Percentiles rank a stretch among this genome's conserved stretches.
Conservation (phyloP, 2,888 invertebrate genomes). For the Sesamia inferens region DNA sequence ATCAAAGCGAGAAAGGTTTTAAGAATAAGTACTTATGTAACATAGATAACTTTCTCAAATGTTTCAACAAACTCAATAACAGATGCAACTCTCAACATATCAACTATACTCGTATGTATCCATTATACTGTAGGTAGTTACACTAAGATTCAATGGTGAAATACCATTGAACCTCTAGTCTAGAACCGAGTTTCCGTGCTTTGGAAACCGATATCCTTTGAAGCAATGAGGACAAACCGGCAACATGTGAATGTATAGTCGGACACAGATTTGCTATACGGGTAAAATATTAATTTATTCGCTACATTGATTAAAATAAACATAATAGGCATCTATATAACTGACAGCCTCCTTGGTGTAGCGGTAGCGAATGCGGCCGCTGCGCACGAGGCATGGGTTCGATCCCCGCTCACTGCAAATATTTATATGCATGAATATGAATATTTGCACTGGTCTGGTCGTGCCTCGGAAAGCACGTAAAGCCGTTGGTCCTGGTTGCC, state of each 20-base stretch:
- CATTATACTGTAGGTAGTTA: conserved; percentile 18
- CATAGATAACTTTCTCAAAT: not conserved
- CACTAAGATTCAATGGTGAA: not conserved
- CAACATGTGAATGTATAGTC: conserved; percentile 24
- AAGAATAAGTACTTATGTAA: not conserved
- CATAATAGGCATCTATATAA: not conserved
- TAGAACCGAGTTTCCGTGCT: conserved; percentile 27
- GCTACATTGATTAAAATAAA: not conserved
- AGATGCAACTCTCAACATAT: not conserved
- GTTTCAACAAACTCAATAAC: too few relatives aligned
- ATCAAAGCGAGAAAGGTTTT: not conserved
- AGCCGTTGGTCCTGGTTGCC: too few relatives aligned
- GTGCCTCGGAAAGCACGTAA: too few relatives aligned
- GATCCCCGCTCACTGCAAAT: too few relatives aligned
- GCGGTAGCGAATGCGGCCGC: too few relatives aligned
- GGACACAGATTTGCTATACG: conserved; percentile 1
- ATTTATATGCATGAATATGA: too few relatives aligned
- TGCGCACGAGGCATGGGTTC: too few relatives aligned
- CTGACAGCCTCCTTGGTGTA: too few relatives aligned
- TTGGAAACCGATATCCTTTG: conserved; percentile 55
- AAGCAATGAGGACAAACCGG: conserved; percentile 27
- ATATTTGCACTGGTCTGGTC: too few relatives aligned
- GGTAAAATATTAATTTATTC: not conserved
- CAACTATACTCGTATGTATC: not conserved
- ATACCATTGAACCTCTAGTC: conserved; percentile 12